Percentiles rank a stretch among this genome's conserved stretches.
These are phyloP conservation scores for Limnephilus auricula DNA, from an alignment of 2,888 invertebrate species.

Conservation along the genomic window DNA sequence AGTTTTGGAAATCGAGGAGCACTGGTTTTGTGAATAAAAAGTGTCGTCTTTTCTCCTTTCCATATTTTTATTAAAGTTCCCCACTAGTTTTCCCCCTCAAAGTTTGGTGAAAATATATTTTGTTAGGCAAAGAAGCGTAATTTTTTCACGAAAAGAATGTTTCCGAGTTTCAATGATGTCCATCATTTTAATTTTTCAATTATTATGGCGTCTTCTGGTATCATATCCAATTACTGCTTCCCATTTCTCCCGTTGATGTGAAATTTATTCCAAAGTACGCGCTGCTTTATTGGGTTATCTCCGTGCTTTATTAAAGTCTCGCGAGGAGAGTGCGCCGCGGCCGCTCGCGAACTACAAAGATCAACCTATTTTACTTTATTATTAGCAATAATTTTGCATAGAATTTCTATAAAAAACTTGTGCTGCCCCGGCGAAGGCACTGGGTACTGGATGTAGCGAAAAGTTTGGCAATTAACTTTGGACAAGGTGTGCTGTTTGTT, in stretches of 20 bases:
- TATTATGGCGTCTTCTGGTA: conserved; percentile 42
- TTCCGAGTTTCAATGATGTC: not conserved
- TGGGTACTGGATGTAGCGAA: conserved; percentile 49
- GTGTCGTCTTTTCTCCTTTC: not conserved
- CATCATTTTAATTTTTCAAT: conserved; percentile 45
- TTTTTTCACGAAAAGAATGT: not conserved
- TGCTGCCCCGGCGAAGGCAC: conserved; percentile 52
- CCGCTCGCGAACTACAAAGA: conserved; percentile 58
- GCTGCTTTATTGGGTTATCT: conserved; percentile 62
- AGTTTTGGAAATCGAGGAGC: not conserved
- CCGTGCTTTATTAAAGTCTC: conserved; percentile 63
- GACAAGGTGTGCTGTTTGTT: conserved; percentile 63
- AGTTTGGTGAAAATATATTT: not conserved
- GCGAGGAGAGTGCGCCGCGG: conserved; percentile 50
- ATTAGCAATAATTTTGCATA: conserved; percentile 67
- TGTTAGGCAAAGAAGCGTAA: not conserved
- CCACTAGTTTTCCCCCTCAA: not conserved
- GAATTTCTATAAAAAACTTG: conserved; percentile 67
- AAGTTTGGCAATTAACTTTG: conserved; percentile 66
- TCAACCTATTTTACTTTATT: conserved; percentile 66
- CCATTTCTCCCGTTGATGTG: conserved; percentile 43
- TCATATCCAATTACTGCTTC: conserved; percentile 43
- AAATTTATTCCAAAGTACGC: conserved; percentile 53
- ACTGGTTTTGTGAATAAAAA: not conserved
- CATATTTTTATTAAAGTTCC: not conserved